These are phyloP conservation scores for Cephus pygmeus DNA, from an alignment of 2,888 invertebrate genomes.

Conservation along the genomic window DNA sequence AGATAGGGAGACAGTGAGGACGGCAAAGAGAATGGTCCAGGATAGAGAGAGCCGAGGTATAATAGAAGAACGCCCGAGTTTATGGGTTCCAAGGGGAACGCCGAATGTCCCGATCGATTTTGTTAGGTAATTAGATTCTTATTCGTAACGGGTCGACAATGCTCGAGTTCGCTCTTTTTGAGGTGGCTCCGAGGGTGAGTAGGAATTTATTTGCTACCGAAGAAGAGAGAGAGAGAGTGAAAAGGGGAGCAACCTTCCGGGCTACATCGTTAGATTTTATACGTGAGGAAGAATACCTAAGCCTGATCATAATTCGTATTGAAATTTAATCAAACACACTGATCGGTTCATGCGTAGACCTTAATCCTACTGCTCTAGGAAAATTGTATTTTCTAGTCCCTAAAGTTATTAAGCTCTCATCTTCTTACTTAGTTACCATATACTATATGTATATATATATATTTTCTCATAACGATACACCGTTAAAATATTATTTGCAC, in stretches of 20 bases:
- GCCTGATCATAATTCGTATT: neutral
- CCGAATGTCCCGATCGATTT: slow-evolving; percentile 22
- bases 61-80: slow-evolving; percentile 25
- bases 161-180: neutral
- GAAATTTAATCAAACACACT: neutral
- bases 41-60: slow-evolving; percentile 13
- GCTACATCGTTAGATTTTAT: neutral
- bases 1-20: slow-evolving; percentile 11
- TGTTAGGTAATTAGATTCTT: slow-evolving; percentile 10
- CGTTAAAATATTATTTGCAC: neutral
- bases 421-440: neutral
- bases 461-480: neutral
- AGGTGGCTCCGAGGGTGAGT: neutral
- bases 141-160: neutral
- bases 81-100: slow-evolving; percentile 20
- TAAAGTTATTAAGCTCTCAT: neutral
- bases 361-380: neutral
- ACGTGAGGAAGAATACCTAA: neutral
- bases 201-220: slow-evolving; percentile 1
- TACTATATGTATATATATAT: neutral
- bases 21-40: slow-evolving; percentile 6
- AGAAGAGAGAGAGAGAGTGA: neutral
- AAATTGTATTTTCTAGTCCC: neutral
- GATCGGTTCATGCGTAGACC: neutral
- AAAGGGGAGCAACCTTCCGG: neutral